Base-by-base conservation (phyloP, 2,888 invertebrate genomes). In the Drosophila austrosaltans region DNA sequence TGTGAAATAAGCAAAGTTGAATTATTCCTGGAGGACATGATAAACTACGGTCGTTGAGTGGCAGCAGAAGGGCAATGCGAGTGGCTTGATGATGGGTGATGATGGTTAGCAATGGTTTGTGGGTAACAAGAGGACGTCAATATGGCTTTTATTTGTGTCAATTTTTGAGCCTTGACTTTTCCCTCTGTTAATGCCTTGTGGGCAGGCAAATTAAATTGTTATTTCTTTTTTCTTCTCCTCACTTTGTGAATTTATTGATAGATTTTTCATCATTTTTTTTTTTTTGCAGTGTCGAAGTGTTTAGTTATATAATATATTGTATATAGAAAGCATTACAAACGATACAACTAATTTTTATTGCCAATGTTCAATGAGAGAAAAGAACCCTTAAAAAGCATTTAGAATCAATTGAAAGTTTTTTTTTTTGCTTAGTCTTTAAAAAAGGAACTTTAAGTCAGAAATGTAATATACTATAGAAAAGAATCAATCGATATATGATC, bases 1-100 rank as follows among this genome's bases (percentile, higher is more conserved):
- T 89, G 89, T 89, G 86, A 86, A 89, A 89, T 89, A 89, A 89
- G 84, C 78, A 88, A 83, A 86, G 90, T 90, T 90, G 89, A 90
- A 90, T 90, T 89, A 84, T 90, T 89, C 90, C 89, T 89, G 78
- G 75, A 82, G 90, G 89, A 89, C 84, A 89, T 89, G 89, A 89
- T 89, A 86, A 90, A 87, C 89, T 89, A 83, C 75, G 78, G 62
- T 48, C 77, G 61, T 61, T 66, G 32, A 28, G 66, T 53, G 61
- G 39, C 28, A 30, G n/a, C 42, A 39, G 44, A 5, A 42, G 32
- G 48, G 25, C 32, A 53, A 59, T 30, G 25, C 16, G 22, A 25
- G 56, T 25, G 36, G 44, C 16, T 10, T 16, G 40, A 30, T n/a
- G n/a, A 16, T 28, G 39, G 6, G 32, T 32, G 32, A 6, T 32